Percentiles rank a stretch among this genome's conserved stretches.
Evolutionary conservation across 2,797 vertebrate species (phyloP).

Genomic region (Hydrophis major): DNA sequence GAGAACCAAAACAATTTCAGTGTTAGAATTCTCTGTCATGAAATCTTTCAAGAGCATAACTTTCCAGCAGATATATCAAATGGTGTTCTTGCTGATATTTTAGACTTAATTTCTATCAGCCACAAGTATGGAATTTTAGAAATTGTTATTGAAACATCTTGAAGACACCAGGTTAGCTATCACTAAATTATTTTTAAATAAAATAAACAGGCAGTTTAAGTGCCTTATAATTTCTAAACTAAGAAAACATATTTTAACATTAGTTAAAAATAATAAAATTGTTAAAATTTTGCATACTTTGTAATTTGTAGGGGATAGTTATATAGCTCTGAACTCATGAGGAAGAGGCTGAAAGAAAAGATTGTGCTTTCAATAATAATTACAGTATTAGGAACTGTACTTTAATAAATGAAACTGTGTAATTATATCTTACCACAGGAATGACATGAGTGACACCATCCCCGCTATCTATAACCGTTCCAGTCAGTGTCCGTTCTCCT

Average conservation of each 20-base stretch:
- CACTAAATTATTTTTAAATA: background rate
- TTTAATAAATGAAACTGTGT: background rate
- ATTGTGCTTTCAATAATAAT: background rate
- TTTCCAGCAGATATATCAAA: background rate
- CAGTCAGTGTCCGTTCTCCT: constrained; percentile 91
- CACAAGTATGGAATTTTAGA: background rate
- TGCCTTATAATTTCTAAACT: background rate
- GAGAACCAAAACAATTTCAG: background rate
- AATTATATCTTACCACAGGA: constrained; percentile 83
- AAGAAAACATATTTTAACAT: background rate
- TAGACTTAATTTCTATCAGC: background rate
- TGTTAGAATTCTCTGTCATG: background rate
- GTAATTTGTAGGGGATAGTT: background rate
- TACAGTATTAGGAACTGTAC: background rate
- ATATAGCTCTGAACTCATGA: background rate
- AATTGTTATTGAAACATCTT: background rate
- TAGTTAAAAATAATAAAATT: background rate
- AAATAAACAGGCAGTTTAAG: background rate
- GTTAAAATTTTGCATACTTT: background rate
- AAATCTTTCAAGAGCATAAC: background rate
- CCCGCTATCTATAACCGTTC: constrained; percentile 95
- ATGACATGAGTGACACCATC: constrained; percentile 97
- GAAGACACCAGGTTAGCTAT: background rate
- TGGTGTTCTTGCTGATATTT: background rate
- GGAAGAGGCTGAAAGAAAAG: background rate